Base-by-base conservation (phyloP, 2,797 vertebrate species). In the Falco biarmicus region DNA sequence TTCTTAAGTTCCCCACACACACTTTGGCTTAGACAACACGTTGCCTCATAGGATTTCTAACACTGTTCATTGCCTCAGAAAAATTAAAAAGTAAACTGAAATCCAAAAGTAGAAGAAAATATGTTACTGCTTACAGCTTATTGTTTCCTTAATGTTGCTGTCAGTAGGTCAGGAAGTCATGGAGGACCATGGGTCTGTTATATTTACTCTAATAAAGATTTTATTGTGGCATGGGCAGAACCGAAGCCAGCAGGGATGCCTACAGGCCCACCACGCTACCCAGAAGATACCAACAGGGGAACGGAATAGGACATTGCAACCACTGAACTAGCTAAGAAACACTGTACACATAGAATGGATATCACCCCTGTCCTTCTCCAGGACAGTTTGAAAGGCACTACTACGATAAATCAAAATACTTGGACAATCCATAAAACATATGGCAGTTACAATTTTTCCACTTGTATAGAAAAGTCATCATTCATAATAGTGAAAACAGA, bases 401-500 rank as follows among this genome's bases (percentile, higher is more conserved):
- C 81, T 83, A 77, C n/a, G 95, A 97, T 95, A 95, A 97, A 97
- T 95, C 90, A 96, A 98, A 96, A 89, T 90, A 68, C 45, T 64
- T 65, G 51, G 65, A 77, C 76, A 96, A 90, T 93, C 51, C 78
- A 87, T 95, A 94, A 93, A 97, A 96, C 74, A 70, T 75, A 70
- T 32, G 76, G 89, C 90, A 95, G 90, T 91, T 96, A 95, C 75
- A 65, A 18, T 96, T 97, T 97, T 92, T 90, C 66, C 83, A 64
- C 53, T 89, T 78, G 66, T 60, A 90, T 71, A 87, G 85, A 18
- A 12, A 97, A 96, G 88, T 95, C 88, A 96, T 97, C 95, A 97
- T 95, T 97, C 95, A 97, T 95, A 97, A 96, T 75, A 93, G 75
- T 86, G 89, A 94, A 98, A 98, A 96, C 75, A 95, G 69, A 92